Evolutionary conservation across 1,140 invertebrate genomes (phyloP), one percentile per base, ranked within the genome.

Genomic region (Aphidius ervi): DNA sequence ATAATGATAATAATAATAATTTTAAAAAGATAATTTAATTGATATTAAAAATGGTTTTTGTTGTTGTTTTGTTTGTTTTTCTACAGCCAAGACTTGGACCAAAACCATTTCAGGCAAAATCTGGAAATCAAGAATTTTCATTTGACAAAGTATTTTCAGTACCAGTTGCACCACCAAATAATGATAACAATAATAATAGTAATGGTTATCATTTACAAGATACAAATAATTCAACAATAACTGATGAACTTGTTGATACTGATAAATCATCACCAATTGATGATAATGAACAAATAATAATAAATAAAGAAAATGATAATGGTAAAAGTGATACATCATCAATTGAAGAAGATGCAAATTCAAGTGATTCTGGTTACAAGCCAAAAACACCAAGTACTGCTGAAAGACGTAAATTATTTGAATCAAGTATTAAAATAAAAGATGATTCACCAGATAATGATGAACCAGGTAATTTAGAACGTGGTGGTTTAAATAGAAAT

Each of bases 81-180:
- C 71, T 73, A 59, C 78, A 92, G 90, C 90, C 90, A 20, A 84
- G 89, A 16, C 81, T 92, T 8, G 90, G 90, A 31, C 90, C 90
- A 23, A 92, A 91, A 71, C 90, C 90, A 9, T 92, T 92, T 68
- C 89, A 90, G 48, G 86, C 88, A 23, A 87, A 88, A 23, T 84
- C 86, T 0, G 83, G 85, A 16, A 86, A 78, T 65, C 86, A 87
- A 59, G 86, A 88, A 63, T 88, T 90, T 68, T 87, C 86, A 0
- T 91, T 92, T 64, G 88, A 90, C 70, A 89, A 90, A 70, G 87
- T 91, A 5, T 91, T 91, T 70, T 87, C 86, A 1, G 90, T 91
- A 5, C 89, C 89, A 0, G 72, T 84, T 9, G 88, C 86, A 0
- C 89, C 89, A 0, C 86, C 85, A 20, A 82, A 7, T 59, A 31